These are phyloP conservation scores for Noctilio leporinus DNA, from an alignment of 2,113 vertebrate species.

Conservation along the genomic window DNA sequence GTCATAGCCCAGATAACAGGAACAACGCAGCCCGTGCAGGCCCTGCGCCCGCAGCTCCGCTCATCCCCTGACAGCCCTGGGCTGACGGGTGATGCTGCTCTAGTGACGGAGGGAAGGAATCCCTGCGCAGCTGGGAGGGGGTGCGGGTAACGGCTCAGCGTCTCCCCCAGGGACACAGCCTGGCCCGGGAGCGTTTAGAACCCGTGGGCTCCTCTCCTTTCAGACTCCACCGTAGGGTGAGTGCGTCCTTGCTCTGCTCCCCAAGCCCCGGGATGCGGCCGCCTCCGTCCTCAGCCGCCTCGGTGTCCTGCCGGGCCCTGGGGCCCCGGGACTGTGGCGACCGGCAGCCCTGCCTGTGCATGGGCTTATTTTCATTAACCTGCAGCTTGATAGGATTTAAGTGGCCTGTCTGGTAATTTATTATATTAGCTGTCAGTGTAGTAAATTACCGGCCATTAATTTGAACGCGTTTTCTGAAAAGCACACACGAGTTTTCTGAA, in stretches of 20 bases:
- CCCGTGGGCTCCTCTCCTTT: neutral
- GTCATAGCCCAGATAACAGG: no score
- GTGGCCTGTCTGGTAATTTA: neutral
- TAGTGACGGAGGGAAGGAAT: no score
- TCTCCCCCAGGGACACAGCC: no score
- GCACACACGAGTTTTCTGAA: no score
- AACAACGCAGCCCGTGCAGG: no score
- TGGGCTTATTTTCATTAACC: neutral
- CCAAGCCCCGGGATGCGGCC: fast-evolving
- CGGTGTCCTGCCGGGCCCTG: neutral
- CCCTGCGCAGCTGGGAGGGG: no score
- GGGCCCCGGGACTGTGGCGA: no score
- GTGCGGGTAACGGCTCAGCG: no score
- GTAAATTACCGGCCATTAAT: neutral
- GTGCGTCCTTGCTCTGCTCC: neutral
- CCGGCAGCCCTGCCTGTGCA: neutral
- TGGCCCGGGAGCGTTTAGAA: neutral
- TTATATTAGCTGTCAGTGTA: no score
- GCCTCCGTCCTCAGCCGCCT: neutral
- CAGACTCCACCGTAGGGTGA: neutral
- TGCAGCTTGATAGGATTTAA: neutral
- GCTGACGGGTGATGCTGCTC: no score
- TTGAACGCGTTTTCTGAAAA: conserved; percentile 6
- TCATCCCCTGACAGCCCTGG: no score
- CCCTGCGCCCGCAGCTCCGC: no score